Evolutionary conservation across 1,140 invertebrate species (phyloP).

Genomic region (Heliconius hewitsoni): DNA sequence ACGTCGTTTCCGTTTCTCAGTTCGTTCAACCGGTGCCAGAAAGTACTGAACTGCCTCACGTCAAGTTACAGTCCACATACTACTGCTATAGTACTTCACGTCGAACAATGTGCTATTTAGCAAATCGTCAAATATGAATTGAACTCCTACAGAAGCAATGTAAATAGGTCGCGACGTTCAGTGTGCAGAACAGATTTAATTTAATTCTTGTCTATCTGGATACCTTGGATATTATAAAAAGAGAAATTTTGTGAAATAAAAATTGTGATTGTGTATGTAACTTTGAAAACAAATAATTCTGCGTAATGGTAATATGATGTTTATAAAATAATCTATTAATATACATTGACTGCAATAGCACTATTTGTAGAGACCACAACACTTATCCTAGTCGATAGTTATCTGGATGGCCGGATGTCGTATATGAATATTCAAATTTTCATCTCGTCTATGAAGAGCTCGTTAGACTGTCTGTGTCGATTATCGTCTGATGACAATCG

Average conservation of each 20-base stretch:
- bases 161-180: conserved; percentile 22
- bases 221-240: background rate
- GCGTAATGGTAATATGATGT: background rate
- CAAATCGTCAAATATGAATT: conserved; percentile 31
- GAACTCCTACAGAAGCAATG: conserved; percentile 27
- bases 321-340: background rate
- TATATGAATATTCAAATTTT: conserved; percentile 30
- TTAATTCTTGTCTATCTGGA: background rate
- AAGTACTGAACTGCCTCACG: conserved; percentile 36
- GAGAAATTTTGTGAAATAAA: background rate
- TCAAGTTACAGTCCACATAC: conserved; percentile 35
- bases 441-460: conserved; percentile 21
- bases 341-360: background rate
- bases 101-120: conserved; percentile 37
- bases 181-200: background rate
- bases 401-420: conserved; percentile 16
- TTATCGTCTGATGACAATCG: conserved; percentile 22
- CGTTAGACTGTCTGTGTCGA: conserved; percentile 13
- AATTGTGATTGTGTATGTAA: too few relatives aligned
- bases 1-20: conserved; percentile 36
- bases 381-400: background rate
- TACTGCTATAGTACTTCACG: conserved; percentile 21
- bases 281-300: too few relatives aligned
- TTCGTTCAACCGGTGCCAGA: conserved; percentile 42
- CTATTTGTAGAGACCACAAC: background rate